These are phyloP conservation scores for Coilia nasus DNA, from an alignment of 2,797 vertebrate genomes.

Conservation along the genomic window DNA sequence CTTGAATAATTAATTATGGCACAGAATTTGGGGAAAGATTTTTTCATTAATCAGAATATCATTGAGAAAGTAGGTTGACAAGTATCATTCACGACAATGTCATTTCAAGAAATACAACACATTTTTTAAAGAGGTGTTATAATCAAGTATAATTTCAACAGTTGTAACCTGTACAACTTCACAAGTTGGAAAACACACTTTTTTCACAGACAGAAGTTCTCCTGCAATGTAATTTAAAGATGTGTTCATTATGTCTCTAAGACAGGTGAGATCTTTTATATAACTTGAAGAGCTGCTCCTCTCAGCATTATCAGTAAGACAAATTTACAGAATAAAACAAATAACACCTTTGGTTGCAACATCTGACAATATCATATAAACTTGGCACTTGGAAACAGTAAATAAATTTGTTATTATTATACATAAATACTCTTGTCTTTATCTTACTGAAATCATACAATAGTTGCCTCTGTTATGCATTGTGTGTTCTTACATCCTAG, in stretches of 20 bases:
- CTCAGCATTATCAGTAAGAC: conserved; percentile 23
- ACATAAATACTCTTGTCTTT: not conserved
- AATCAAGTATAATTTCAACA: conserved; percentile 16
- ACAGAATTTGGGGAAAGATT: not conserved
- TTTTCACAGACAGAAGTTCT: not conserved
- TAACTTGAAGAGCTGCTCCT: not conserved
- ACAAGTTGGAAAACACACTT: conserved; percentile 14
- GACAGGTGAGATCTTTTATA: not conserved
- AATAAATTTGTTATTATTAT: not conserved
- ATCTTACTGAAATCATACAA: not conserved
- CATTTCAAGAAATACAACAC: not conserved
- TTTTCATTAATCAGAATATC: not conserved
- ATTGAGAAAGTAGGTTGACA: not conserved
- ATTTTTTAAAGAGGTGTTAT: not conserved
- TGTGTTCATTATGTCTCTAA: not conserved
- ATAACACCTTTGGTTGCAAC: conserved; percentile 15
- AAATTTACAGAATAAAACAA: conserved; percentile 22
- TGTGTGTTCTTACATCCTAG: not conserved
- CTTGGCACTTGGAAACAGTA: conserved; percentile 21
- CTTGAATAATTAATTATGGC: not conserved
- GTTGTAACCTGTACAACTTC: conserved; percentile 35
- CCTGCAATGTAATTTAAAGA: not conserved
- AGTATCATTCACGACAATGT: not conserved
- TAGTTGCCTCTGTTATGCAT: not conserved
- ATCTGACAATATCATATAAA: not conserved